Percentiles rank a stretch among this genome's conserved stretches.
phyloP scores from a whole-genome alignment of 2,888 invertebrate genomes.

The Stictocephala bisonia region DNA sequence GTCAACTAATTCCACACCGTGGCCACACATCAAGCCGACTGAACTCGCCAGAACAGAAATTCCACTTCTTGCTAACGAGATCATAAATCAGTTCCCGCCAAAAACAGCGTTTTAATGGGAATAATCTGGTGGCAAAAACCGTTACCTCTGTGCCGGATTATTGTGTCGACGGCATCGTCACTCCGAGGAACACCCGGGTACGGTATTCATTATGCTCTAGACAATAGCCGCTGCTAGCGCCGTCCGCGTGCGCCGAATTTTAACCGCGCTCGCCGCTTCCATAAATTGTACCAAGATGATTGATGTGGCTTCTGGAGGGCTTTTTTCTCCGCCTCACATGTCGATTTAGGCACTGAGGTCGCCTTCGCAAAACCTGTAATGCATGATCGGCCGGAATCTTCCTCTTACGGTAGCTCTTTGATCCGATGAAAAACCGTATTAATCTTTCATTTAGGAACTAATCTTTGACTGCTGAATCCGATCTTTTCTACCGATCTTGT shows the following conservation, averaged over 20 bases:
- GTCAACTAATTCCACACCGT: too few species aligned
- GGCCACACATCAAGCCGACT: too few species aligned
- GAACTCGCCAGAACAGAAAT: too few species aligned
- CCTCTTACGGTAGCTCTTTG: too few species aligned
- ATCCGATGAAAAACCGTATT: slow-evolving; percentile 6
- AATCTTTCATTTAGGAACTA: slow-evolving; percentile 32
- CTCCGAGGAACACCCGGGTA: slow-evolving; percentile 7
- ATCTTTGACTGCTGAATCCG: too few species aligned
- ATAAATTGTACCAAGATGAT: slow-evolving; percentile 36
- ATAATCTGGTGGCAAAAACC: too few species aligned
- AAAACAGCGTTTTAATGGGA: too few species aligned
- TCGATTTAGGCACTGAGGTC: background rate
- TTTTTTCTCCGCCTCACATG: slow-evolving; percentile 22
- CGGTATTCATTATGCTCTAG: slow-evolving; percentile 9
- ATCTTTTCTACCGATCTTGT: too few species aligned
- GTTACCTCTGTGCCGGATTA: slow-evolving; percentile 14
- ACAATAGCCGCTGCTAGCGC: slow-evolving; percentile 24
- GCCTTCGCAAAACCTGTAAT: slow-evolving; percentile 7
- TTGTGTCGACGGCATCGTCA: slow-evolving; percentile 1
- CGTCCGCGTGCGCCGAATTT: slow-evolving; percentile 43
- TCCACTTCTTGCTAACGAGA: too few species aligned
- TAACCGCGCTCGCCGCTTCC: slow-evolving; percentile 38
- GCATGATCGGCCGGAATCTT: slow-evolving; percentile 5
- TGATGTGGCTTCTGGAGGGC: slow-evolving; percentile 12
- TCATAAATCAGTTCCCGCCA: too few species aligned